Evolutionary conservation across 2,113 vertebrate species (phyloP).

Genomic region (Prunella fulvescens): DNA sequence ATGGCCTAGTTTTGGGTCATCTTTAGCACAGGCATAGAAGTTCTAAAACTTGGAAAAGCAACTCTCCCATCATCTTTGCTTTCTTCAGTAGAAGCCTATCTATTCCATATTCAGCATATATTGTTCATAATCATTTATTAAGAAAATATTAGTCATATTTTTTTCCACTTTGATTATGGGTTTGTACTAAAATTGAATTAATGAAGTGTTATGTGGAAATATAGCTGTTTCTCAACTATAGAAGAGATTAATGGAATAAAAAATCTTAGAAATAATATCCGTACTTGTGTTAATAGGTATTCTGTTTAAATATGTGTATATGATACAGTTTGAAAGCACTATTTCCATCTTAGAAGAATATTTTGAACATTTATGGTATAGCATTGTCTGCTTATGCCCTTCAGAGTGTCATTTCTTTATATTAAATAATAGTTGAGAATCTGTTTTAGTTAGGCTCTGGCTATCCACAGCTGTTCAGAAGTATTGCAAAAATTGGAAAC

Average conservation of each 20-base stretch:
- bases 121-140: neutral
- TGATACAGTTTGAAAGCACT: neutral
- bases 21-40: neutral
- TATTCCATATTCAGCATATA: neutral
- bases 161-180: neutral
- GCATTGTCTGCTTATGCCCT: neutral
- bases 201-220: neutral
- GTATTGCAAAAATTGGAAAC: neutral
- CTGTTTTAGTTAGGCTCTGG: neutral
- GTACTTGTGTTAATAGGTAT: neutral
- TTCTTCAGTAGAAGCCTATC: neutral
- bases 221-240: neutral
- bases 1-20: neutral
- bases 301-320: neutral
- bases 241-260: neutral
- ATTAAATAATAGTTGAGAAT: neutral
- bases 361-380: neutral
- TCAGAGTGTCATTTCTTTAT: neutral
- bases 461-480: neutral
- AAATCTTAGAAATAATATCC: neutral
- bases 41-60: neutral
- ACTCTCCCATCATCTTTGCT: neutral
- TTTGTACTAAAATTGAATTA: neutral
- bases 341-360: neutral
- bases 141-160: neutral